These are phyloP conservation scores for Patiria miniata DNA, from an alignment of 35 echinoderm and acorn worm species.

Conservation along the genomic window DNA sequence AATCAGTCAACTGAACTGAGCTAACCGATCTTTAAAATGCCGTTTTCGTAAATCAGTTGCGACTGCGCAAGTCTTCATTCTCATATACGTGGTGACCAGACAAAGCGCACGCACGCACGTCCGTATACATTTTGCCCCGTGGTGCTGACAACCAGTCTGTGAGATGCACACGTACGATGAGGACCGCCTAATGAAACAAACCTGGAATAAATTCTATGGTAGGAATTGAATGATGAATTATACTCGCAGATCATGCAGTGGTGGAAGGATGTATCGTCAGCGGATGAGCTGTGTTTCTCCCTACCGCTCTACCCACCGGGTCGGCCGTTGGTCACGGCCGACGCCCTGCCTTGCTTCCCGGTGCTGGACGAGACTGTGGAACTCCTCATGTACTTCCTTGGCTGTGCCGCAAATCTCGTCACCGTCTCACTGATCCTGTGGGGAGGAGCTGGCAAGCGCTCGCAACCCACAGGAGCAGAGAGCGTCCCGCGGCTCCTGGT, in stretches of 20 bases:
- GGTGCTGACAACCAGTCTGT: too few species aligned
- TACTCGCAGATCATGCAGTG: neutral
- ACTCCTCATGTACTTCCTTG: conserved; percentile 20
- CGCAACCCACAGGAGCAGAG: conserved; percentile 17
- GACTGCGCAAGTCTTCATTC: too few species aligned
- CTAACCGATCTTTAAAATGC: too few species aligned
- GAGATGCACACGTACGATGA: too few species aligned
- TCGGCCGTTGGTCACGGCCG: neutral
- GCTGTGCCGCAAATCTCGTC: conserved; percentile 18
- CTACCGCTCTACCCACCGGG: conserved; percentile 28
- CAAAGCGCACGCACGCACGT: too few species aligned
- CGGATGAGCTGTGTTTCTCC: neutral
- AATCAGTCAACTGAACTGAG: too few species aligned
- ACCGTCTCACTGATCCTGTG: neutral
- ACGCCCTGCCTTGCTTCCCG: conserved; percentile 12
- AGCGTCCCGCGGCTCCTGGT: conserved; percentile 71
- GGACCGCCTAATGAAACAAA: neutral
- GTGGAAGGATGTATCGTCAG: neutral
- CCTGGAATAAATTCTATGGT: neutral
- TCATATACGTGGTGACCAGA: too few species aligned
- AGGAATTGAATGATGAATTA: neutral
- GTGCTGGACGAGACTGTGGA: neutral
- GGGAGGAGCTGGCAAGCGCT: neutral
- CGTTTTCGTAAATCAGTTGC: too few species aligned
- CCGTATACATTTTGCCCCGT: too few species aligned